These are phyloP conservation scores for Chaitophorus viminalis DNA, from an alignment of 2,888 invertebrate species.

Conservation along the genomic window DNA sequence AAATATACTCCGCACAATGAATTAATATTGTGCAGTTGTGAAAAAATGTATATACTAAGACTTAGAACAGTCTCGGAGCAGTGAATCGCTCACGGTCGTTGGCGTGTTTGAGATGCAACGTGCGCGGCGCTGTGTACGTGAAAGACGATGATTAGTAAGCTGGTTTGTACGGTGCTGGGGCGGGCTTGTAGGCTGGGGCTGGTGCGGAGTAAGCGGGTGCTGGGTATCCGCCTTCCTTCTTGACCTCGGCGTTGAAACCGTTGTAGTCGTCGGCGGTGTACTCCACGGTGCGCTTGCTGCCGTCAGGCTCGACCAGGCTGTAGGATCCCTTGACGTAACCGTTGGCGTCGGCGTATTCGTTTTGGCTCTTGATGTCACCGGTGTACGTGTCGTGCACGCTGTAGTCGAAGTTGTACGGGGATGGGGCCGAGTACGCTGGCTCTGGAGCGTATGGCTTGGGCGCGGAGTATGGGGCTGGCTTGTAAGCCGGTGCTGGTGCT, in stretches of 20 bases:
- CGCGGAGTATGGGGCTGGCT: conserved; percentile 46
- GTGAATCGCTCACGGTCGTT: not conserved
- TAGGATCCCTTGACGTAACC: conserved; percentile 66
- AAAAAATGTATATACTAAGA: not conserved
- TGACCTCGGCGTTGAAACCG: conserved; percentile 61
- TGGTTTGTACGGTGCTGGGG: conserved; percentile 64
- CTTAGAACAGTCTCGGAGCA: conserved; percentile 30
- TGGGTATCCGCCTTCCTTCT: conserved; percentile 61
- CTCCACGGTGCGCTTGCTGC: conserved; percentile 61
- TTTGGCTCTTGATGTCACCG: conserved; percentile 63
- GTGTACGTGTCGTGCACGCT: conserved; percentile 62
- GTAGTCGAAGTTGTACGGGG: conserved; percentile 62
- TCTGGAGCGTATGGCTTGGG: conserved; percentile 70
- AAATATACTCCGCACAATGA: not conserved
- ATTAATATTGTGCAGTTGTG: not conserved
- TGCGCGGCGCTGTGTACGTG: too few relatives aligned
- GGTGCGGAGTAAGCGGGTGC: conserved; percentile 65
- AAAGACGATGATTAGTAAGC: conserved; percentile 29
- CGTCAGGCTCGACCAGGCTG: conserved; percentile 62
- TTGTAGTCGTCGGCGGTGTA: conserved; percentile 63
- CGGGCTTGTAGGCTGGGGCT: conserved; percentile 63
- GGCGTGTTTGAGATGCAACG: conserved; percentile 15
- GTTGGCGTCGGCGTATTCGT: conserved; percentile 62
- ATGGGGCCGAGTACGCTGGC: conserved; percentile 57
- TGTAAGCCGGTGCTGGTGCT: conserved; percentile 62